Percentiles rank a stretch among this genome's conserved stretches.
Evolutionary conservation across 2,113 vertebrate genomes (phyloP).

Genomic region (Piprites chloris): DNA sequence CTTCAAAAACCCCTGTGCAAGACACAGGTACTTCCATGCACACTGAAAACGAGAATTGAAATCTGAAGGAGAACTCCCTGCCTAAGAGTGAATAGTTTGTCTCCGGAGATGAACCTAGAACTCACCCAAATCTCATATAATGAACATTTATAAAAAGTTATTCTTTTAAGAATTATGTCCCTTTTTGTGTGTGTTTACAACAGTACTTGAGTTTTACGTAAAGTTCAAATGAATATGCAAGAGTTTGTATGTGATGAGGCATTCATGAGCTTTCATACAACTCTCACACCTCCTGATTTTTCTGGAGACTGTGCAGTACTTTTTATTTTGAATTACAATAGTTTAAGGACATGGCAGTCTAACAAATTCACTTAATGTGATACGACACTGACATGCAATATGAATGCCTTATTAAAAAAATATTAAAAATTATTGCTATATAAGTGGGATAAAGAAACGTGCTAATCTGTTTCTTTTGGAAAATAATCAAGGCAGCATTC

Average conservation of each 20-base stretch:
- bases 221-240: not conserved
- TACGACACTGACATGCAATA: not conserved
- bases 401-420: not conserved
- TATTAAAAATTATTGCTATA: not conserved
- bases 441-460: not conserved
- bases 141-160: not conserved
- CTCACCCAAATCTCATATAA: not conserved
- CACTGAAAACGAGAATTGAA: not conserved
- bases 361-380: not conserved
- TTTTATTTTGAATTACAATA: not conserved
- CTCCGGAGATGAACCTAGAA: not conserved
- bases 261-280: not conserved
- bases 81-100: not conserved
- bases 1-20: not conserved
- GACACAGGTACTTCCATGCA: not conserved
- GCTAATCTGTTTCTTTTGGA: not conserved
- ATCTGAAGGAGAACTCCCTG: not conserved
- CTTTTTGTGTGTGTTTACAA: not conserved
- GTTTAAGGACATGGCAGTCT: not conserved
- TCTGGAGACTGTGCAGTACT: not conserved
- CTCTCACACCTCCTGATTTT: not conserved
- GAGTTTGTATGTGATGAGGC: rapidly evolving
- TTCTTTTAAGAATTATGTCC: not conserved
- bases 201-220: not conserved
- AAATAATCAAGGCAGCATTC: not conserved